Evolutionary conservation across 2,797 vertebrate genomes (phyloP).

Genomic region (Lepus townsendii): DNA sequence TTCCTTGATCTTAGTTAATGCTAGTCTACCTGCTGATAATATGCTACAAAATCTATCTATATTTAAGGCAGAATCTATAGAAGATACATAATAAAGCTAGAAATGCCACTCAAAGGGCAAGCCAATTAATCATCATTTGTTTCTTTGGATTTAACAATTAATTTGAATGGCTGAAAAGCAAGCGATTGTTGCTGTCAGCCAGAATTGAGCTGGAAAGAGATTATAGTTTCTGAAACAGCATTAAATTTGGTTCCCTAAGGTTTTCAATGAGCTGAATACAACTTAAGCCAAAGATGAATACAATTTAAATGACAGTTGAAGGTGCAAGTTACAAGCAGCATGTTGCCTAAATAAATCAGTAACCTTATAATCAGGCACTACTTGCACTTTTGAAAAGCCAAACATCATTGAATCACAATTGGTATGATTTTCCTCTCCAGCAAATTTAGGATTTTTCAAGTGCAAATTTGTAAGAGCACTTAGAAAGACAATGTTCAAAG

Average conservation of each 20-base stretch:
- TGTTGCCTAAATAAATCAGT: slow-evolving; percentile 72
- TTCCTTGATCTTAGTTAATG: background rate
- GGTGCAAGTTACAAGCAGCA: slow-evolving; percentile 59
- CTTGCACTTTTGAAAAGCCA: slow-evolving; percentile 71
- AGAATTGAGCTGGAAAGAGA: slow-evolving; percentile 36
- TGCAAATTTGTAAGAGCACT: slow-evolving; percentile 36
- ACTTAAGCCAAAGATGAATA: slow-evolving; percentile 30
- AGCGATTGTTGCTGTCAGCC: slow-evolving; percentile 18
- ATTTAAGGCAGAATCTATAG: background rate
- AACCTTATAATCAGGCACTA: slow-evolving; percentile 68
- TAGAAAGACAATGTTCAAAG: slow-evolving; percentile 59
- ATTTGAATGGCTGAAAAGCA: slow-evolving; percentile 65
- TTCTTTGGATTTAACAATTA: slow-evolving; percentile 71
- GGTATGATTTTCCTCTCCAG: slow-evolving; percentile 77
- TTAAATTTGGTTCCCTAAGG: slow-evolving; percentile 55
- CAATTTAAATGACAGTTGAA: slow-evolving; percentile 77
- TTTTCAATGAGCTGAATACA: slow-evolving; percentile 69
- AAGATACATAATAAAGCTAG: background rate
- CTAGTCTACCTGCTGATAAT: background rate
- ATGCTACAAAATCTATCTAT: background rate
- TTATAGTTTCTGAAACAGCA: background rate
- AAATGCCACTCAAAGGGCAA: slow-evolving; percentile 18
- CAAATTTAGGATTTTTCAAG: slow-evolving; percentile 72
- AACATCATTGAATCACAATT: slow-evolving; percentile 69
- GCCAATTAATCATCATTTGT: background rate